Evolutionary conservation across 2,797 vertebrate species (phyloP), one percentile per base, ranked within the genome.

Genomic region (Varecia variegata): DNA sequence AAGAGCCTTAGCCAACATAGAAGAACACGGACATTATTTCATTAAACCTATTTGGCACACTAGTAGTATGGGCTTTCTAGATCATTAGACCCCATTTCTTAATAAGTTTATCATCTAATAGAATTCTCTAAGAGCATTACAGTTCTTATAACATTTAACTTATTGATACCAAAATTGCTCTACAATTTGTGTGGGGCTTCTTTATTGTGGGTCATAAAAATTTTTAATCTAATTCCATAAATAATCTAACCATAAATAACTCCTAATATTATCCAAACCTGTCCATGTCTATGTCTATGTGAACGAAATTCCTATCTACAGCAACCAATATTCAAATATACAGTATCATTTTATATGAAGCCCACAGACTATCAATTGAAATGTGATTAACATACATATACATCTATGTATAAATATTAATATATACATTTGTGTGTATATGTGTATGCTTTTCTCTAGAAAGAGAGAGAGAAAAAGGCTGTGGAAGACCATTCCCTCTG

Each of bases 101-200:
- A 90, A 74, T 67, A 43, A 80, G 4, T 15, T 70, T 90, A 45
- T 73, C 23, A 89, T 56, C 43, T 81, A 23, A 86, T 38, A 56
- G 40, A 93, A 94, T 88, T 83, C 20, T 87, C 38, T 76, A 67
- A 81, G 15, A 50, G 7, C 18, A 82, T 65, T 71, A 70, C 1
- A 85, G 21, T 88, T 83, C 38, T 92, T 32, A n/a, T 86, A 92
- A 83, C 12, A 54, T 88, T 90, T 82, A 82, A 50, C 32, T 95
- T 81, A 45, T n/a, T 27, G 27, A 85, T n/a, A 73, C 9, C 45
- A 94, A 90, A 79, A 94, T 50, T 88, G 32, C 70, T 83, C 56
- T 87, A 85, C 2, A 81, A 70, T 68, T 87, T 68, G 40, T 65
- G 5, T 27, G 32, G 17, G 7, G 1, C 47, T 68, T 80, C 50